A percentile compares a stretch with the other conserved stretches of the same genome.
Evolutionary conservation across 2,888 invertebrate genomes (phyloP).

Genomic region (Drosophila recens): DNA sequence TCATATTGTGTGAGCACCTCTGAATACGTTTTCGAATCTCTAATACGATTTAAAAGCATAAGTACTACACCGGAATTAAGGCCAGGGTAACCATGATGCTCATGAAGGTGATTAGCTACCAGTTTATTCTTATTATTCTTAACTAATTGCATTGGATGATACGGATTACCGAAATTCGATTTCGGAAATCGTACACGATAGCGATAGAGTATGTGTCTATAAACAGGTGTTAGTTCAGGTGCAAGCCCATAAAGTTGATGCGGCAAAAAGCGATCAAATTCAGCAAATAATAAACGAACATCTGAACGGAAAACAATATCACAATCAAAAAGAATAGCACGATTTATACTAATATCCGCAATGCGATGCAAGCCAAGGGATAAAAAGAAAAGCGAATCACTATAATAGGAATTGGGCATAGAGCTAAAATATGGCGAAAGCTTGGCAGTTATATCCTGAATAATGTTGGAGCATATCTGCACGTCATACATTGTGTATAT

Average conservation of each 20-base stretch:
- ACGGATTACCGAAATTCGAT: constrained; percentile 87
- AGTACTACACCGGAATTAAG: constrained; percentile 93
- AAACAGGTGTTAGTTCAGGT: constrained; percentile 92
- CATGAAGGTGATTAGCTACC: constrained; percentile 58
- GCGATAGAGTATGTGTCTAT: constrained; percentile 90
- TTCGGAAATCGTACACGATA: constrained; percentile 89
- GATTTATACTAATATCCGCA: constrained; percentile 87
- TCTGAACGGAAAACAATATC: constrained; percentile 91
- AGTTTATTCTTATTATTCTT: constrained; percentile 59
- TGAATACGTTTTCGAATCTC: constrained; percentile 88
- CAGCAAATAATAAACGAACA: constrained; percentile 88
- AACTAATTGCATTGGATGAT: constrained; percentile 75
- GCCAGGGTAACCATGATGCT: constrained; percentile 88
- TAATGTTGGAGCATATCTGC: constrained; percentile 87
- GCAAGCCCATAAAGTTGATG: constrained; percentile 90
- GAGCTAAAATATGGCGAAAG: constrained; percentile 91
- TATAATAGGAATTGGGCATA: constrained; percentile 90
- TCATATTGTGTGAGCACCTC: constrained; percentile 86
- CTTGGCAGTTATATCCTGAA: constrained; percentile 88
- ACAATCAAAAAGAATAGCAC: constrained; percentile 90
- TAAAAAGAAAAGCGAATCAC: constrained; percentile 91
- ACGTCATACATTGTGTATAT: constrained; percentile 88
- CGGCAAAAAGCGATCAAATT: constrained; percentile 89
- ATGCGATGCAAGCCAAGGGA: constrained; percentile 91
- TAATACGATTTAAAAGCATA: constrained; percentile 89